phyloP scores from a whole-genome alignment of 2,888 invertebrate genomes.

The Scaptomyza cyrtandrae region DNA sequence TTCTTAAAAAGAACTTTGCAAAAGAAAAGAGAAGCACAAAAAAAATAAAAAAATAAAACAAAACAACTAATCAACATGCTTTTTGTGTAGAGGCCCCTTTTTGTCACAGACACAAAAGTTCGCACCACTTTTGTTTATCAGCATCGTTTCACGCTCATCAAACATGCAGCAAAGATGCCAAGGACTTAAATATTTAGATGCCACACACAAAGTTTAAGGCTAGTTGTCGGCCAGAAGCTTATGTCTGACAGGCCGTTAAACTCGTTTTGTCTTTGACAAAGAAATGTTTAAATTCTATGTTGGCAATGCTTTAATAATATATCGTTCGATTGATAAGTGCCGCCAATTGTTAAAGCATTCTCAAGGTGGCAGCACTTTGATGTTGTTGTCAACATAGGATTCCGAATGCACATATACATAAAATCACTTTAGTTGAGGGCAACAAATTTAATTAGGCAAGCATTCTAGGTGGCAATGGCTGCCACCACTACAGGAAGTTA shows the following conservation, averaged over 20 bases:
- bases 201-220: conserved; percentile 1
- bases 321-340: background rate
- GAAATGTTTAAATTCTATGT: background rate
- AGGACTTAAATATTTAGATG: conserved; percentile 3
- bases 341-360: background rate
- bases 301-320: background rate
- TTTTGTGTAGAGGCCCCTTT: conserved; percentile 17
- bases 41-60: conserved; percentile 15
- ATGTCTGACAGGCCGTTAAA: conserved; percentile 12
- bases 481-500: conserved; percentile 17
- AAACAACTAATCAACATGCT: conserved; percentile 45
- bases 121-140: conserved; percentile 9
- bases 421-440: conserved; percentile 14
- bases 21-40: conserved; percentile 4
- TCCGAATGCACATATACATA: conserved; percentile 4
- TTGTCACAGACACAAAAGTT: conserved; percentile 20
- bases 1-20: conserved; percentile 29
- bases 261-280: background rate
- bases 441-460: conserved; percentile 19
- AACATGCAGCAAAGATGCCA: conserved; percentile 14
- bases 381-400: too few species aligned
- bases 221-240: background rate
- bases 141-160: conserved; percentile 17
- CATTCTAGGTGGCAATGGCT: background rate
- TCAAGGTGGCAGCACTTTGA: background rate